Evolutionary conservation across 35 echinoderm and acorn worm species (phyloP), one percentile per base, ranked within the genome.

Genomic region (Chiridota heheva): DNA sequence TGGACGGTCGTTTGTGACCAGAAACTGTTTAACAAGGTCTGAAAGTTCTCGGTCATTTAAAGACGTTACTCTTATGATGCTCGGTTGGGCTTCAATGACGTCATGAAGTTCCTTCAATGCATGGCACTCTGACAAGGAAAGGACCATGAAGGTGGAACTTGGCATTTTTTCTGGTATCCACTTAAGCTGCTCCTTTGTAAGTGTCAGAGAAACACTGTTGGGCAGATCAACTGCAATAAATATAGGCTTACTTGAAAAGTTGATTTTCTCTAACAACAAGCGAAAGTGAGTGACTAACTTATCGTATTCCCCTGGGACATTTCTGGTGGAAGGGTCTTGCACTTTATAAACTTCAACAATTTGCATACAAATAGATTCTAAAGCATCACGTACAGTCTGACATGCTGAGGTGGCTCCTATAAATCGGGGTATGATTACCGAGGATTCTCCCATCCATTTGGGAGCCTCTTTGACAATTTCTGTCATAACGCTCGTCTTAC

Each of bases 1-100:
- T 37, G 81, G 53, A 32, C 95, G 84, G 46, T 63, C 81, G 82
- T 91, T 91, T 39, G 88, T 70, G 2, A 77, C 77, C 58, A 98
- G 41, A 49, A 98, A 98, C 2, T 88, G 67, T 67, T 73, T 66
- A 45, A 88, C 89, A 73, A 98, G 72, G 51, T 91, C 95, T 1
- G 89, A 84, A 4, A 98, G 74, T 71, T 98, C 89, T 36, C 89
- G 46, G 80, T 91, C 89, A 74, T 91, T 98, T 17, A 98, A 73
- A 0, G 88, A 91, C 5, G 95, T 88, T 42, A 98, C 89, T 4
- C 86, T 53, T 45, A 98, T 98, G 55, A 91, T 83, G 61, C 86
- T 72, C 30, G 80, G 51, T 69, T 91, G 65, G 36, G 75, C 82
- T 40, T 76, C 48, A 36, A 98, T 98, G 42, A 74, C 76, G 55